Evolutionary conservation across 2,888 invertebrate species (phyloP).

Genomic region (Philereme vetulata): DNA sequence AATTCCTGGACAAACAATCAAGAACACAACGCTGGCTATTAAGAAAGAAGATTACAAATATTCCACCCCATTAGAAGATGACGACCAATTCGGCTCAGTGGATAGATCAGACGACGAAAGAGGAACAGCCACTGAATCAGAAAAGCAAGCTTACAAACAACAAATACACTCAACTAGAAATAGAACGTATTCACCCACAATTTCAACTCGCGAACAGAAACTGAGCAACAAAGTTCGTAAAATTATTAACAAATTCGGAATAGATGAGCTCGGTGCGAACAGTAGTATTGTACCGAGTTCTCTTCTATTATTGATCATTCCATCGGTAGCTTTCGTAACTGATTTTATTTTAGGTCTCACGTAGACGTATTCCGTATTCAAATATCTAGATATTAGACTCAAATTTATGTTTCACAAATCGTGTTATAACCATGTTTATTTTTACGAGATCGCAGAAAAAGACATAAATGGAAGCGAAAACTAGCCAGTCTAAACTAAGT

Average conservation of each 20-base stretch:
- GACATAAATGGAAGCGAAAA: no score
- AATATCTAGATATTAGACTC: not conserved
- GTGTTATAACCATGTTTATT: no score
- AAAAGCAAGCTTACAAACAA: slow-evolving; percentile 35
- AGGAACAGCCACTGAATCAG: slow-evolving; percentile 45
- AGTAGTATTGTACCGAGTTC: slow-evolving; percentile 40
- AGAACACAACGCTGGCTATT: slow-evolving; percentile 78
- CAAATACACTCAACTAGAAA: slow-evolving; percentile 55
- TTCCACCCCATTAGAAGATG: slow-evolving; percentile 74
- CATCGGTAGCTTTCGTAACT: slow-evolving; percentile 34
- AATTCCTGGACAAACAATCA: slow-evolving; percentile 88
- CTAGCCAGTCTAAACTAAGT: no score
- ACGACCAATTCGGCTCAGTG: slow-evolving; percentile 88
- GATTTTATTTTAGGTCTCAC: slow-evolving; percentile 44
- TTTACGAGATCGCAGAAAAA: no score
- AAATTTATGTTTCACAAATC: no score
- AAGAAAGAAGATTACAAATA: slow-evolving; percentile 84
- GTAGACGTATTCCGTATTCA: slow-evolving; percentile 32
- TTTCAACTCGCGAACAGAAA: slow-evolving; percentile 60
- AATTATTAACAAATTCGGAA: slow-evolving; percentile 66
- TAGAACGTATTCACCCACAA: slow-evolving; percentile 52
- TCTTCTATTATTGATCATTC: slow-evolving; percentile 29
- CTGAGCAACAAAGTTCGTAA: slow-evolving; percentile 73
- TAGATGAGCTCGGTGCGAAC: slow-evolving; percentile 48
- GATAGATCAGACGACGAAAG: slow-evolving; percentile 87